Evolutionary conservation across 1,140 invertebrate species (phyloP).

Genomic region (Apis florea): DNA sequence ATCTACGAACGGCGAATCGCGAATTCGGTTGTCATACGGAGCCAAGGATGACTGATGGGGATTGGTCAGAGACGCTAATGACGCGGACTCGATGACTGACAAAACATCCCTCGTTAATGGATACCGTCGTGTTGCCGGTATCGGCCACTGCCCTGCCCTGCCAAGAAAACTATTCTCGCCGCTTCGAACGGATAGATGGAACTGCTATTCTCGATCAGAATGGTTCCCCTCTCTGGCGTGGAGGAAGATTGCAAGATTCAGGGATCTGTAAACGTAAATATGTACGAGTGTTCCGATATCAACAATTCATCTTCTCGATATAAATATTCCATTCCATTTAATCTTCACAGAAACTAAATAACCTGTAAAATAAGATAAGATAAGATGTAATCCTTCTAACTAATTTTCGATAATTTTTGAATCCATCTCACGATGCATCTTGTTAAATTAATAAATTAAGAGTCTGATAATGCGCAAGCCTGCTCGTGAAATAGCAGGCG

Average conservation of each 20-base stretch:
- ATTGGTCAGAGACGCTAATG: slow-evolving; percentile 62
- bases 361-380: too few species aligned
- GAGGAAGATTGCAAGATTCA: not conserved
- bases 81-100: slow-evolving; percentile 59
- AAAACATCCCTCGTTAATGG: slow-evolving; percentile 65
- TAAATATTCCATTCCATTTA: too few species aligned
- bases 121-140: slow-evolving; percentile 50
- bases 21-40: slow-evolving; percentile 59
- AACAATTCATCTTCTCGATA: too few species aligned
- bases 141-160: slow-evolving; percentile 13
- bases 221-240: not conserved
- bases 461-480: slow-evolving; percentile 32
- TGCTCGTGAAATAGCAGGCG: not conserved
- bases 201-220: not conserved
- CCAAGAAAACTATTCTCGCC: slow-evolving; percentile 22
- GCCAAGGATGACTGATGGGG: slow-evolving; percentile 67
- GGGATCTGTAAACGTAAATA: too few species aligned
- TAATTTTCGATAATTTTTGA: too few species aligned
- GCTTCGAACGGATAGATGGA: not conserved
- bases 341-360: too few species aligned
- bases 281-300: too few species aligned
- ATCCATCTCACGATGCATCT: too few species aligned
- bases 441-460: too few species aligned
- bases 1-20: slow-evolving; percentile 55
- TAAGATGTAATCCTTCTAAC: too few species aligned